These are phyloP conservation scores for Malachius bipustulatus DNA, from an alignment of 2,888 invertebrate species.

Conservation along the genomic window DNA sequence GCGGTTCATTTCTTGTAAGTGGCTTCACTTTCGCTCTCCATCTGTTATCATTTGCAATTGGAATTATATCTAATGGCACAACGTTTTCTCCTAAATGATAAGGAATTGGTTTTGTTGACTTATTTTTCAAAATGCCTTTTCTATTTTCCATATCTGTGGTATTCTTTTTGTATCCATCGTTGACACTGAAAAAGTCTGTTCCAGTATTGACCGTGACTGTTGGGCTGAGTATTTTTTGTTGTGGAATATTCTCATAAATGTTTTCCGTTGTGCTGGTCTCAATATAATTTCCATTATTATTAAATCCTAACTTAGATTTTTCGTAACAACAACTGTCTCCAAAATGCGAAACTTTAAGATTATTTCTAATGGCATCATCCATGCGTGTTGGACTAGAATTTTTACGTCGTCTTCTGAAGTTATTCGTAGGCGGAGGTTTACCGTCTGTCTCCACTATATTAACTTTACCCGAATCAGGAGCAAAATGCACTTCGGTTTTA, in stretches of 20 bases:
- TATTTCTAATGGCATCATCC: conserved; percentile 35
- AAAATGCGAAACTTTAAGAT: conserved; percentile 52
- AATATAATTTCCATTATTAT: conserved; percentile 15
- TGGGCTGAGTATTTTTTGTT: no score
- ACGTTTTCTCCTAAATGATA: conserved; percentile 61
- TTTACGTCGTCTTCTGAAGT: conserved; percentile 58
- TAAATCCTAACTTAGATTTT: conserved; percentile 33
- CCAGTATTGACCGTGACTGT: conserved; percentile 25
- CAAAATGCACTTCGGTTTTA: conserved; percentile 80
- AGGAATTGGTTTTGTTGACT: conserved; percentile 60
- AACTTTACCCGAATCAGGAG: conserved; percentile 72
- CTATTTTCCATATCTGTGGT: conserved; percentile 8
- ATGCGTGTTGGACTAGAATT: conserved; percentile 35
- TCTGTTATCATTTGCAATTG: conserved; percentile 29
- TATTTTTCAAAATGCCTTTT: conserved; percentile 62
- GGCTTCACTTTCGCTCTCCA: conserved; percentile 44
- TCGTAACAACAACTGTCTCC: conserved; percentile 45
- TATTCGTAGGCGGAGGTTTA: conserved; percentile 74
- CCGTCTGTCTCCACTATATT: conserved; percentile 81
- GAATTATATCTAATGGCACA: conserved; percentile 31
- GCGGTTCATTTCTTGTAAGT: conserved; percentile 29
- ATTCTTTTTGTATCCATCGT: background rate
- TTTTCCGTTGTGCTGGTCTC: conserved; percentile 11
- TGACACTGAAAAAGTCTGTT: conserved; percentile 29
- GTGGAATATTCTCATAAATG: conserved; percentile 18